A percentile compares a stretch with the other conserved stretches of the same genome.
Evolutionary conservation across 2,888 invertebrate genomes (phyloP).

Genomic region (Pachymerium ferrugineum): DNA sequence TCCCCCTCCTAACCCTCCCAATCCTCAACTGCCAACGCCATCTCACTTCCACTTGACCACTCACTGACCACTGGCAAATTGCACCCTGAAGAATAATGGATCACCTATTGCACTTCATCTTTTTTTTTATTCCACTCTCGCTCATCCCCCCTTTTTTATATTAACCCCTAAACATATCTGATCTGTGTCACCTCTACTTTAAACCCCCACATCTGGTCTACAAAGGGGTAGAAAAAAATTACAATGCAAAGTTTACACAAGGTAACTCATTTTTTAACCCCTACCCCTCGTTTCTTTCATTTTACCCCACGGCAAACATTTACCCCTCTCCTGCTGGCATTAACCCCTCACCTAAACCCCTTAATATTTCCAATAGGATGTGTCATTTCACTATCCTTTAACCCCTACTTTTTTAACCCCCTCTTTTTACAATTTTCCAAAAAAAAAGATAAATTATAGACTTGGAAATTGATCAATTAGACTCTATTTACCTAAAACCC

Average conservation of each 20-base stretch:
- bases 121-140: not conserved
- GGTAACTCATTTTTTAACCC: constrained; percentile 12
- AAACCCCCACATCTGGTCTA: not conserved
- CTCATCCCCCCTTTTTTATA: not conserved
- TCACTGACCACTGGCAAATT: constrained; percentile 23
- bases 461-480: constrained; percentile 19
- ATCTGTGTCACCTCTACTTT: not conserved
- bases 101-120: not conserved
- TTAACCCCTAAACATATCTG: not conserved
- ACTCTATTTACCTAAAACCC: not conserved
- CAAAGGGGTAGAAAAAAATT: not conserved
- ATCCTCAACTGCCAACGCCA: constrained; percentile 22
- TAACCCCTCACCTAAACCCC: not conserved
- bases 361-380: constrained; percentile 15
- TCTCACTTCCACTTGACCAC: constrained; percentile 18
- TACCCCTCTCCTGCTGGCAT: constrained; percentile 27
- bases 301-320: constrained; percentile 1
- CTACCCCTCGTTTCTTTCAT: not conserved
- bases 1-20: not conserved
- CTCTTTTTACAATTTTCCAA: not conserved
- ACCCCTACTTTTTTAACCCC: not conserved
- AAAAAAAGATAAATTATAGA: constrained; percentile 24
- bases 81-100: constrained; percentile 20
- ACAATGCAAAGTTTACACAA: constrained; percentile 22
- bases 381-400: not conserved